Percentiles rank a stretch among this genome's conserved stretches.
phyloP scores from a whole-genome alignment of 2,888 invertebrate genomes.

The Brachypterus glaber region DNA sequence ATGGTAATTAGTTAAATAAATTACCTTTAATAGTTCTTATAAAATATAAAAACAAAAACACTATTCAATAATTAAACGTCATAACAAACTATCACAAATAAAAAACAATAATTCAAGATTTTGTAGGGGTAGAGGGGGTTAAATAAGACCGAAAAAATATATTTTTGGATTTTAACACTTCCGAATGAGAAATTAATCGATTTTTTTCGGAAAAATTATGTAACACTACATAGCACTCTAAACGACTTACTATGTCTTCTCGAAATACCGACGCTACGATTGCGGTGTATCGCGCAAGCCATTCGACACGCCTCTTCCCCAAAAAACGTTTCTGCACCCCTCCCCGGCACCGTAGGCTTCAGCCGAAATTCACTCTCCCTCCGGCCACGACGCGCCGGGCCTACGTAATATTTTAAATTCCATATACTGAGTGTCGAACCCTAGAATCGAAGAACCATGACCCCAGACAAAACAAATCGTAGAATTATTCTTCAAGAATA shows the following conservation, averaged over 20 bases:
- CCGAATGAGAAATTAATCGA: slow-evolving; percentile 42
- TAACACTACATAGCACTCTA: slow-evolving; percentile 44
- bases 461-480: too few relatives aligned
- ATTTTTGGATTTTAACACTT: slow-evolving; percentile 27
- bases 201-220: slow-evolving; percentile 42
- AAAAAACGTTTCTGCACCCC: slow-evolving; percentile 25
- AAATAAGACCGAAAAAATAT: slow-evolving; percentile 18
- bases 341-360: slow-evolving; percentile 14
- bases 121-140: too few relatives aligned
- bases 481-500: too few relatives aligned
- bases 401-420: neutral
- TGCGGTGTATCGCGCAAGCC: slow-evolving; percentile 40
- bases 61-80: too few relatives aligned
- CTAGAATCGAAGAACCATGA: too few relatives aligned
- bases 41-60: too few relatives aligned
- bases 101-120: too few relatives aligned
- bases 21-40: too few relatives aligned
- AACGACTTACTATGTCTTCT: slow-evolving; percentile 40
- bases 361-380: neutral
- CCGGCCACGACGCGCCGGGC: neutral
- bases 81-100: slow-evolving; percentile 29
- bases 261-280: slow-evolving; percentile 39
- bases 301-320: slow-evolving; percentile 41
- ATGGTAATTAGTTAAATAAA: too few relatives aligned
- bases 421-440: slow-evolving; percentile 1